Percentiles rank a stretch among this genome's conserved stretches.
Conservation (phyloP, 1,140 invertebrate genomes). For the Drosophila nikananu region DNA sequence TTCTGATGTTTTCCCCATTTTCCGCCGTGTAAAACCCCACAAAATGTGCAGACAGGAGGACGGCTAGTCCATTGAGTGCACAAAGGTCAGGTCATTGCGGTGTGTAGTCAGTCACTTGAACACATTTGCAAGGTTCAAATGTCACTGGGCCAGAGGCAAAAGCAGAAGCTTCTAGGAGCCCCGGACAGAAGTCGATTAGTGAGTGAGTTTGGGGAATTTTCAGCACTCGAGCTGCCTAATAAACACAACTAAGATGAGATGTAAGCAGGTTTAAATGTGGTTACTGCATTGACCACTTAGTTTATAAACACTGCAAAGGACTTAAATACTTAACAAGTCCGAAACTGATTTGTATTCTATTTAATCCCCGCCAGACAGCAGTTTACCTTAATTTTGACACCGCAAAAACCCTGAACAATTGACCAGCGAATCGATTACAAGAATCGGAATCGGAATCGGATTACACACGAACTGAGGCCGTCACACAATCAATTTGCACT, state of each 20-base stretch:
- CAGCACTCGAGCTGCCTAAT: rapidly evolving
- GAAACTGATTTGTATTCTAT: too few relatives aligned
- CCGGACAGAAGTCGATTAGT: slow-evolving; percentile 1
- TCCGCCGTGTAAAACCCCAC: background rate
- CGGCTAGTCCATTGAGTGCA: slow-evolving; percentile 14
- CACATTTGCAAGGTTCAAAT: slow-evolving; percentile 25
- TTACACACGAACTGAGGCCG: background rate
- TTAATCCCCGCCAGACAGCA: slow-evolving; percentile 1
- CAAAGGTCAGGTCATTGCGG: slow-evolving; percentile 35
- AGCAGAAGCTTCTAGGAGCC: background rate
- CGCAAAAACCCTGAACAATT: slow-evolving; percentile 19
- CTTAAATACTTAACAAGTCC: background rate
- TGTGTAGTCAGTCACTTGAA: slow-evolving; percentile 32
- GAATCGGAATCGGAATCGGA: background rate
- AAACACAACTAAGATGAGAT: background rate
- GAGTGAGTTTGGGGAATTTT: background rate
- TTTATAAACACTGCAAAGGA: too few relatives aligned
- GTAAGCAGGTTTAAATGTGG: too few relatives aligned
- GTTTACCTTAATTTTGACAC: background rate
- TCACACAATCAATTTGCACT: slow-evolving; percentile 22
- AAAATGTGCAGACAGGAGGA: slow-evolving; percentile 9
- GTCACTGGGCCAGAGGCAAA: slow-evolving; percentile 17
- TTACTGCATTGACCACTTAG: too few relatives aligned
- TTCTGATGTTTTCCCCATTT: too few relatives aligned
- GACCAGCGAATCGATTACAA: slow-evolving; percentile 12